Percentiles rank a stretch among this genome's conserved stretches.
Conservation (phyloP, 2,113 vertebrate species). For the Tretioscincus oriximinensis region DNA sequence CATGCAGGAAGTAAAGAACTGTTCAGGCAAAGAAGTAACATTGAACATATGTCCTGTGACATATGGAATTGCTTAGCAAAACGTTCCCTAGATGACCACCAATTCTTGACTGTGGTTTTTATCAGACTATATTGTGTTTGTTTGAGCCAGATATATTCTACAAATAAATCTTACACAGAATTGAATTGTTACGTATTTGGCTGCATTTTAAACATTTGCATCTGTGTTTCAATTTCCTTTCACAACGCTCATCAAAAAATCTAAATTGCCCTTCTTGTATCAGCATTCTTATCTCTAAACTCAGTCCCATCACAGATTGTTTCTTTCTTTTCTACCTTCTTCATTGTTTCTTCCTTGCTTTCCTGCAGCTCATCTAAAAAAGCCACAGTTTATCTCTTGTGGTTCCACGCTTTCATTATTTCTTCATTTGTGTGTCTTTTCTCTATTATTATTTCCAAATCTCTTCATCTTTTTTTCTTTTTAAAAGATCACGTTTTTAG, state of each 20-base stretch:
- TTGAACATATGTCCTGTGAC: background rate
- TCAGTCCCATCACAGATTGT: background rate
- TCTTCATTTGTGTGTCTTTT: conserved; percentile 2
- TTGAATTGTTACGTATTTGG: background rate
- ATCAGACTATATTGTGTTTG: background rate
- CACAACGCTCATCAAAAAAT: conserved; percentile 15
- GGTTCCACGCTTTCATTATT: background rate
- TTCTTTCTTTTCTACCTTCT: background rate
- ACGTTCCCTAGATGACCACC: background rate
- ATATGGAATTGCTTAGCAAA: background rate
- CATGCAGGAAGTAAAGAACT: background rate
- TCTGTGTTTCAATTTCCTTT: background rate
- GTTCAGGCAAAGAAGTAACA: background rate
- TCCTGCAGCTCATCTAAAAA: background rate
- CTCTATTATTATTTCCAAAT: conserved; percentile 12
- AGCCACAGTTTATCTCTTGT: background rate
- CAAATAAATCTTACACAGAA: background rate
- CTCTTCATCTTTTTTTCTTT: background rate
- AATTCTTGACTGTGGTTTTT: background rate
- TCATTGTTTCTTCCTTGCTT: background rate
- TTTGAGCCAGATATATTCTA: background rate
- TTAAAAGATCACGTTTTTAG: background rate
- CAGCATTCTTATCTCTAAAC: conserved; percentile 5
- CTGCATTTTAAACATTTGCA: background rate
- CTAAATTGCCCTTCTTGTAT: background rate